Percentiles rank a stretch among this genome's conserved stretches.
Evolutionary conservation across 2,888 invertebrate species (phyloP).

Genomic region (Zelleria hepariella): DNA sequence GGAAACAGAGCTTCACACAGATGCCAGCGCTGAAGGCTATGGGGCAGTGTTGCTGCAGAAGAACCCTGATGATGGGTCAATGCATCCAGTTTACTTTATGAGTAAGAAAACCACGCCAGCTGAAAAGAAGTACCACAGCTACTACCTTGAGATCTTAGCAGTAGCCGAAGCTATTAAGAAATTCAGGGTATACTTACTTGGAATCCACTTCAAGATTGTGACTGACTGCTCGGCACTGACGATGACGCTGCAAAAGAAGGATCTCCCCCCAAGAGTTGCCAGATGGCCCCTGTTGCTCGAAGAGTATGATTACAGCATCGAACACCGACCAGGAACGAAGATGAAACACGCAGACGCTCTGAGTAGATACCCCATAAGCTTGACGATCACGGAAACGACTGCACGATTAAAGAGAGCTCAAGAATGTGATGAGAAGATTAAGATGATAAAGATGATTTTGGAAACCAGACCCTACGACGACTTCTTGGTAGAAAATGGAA

Average conservation of each 20-base stretch:
- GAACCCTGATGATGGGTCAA: conserved; percentile 9
- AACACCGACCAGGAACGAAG: conserved; percentile 16
- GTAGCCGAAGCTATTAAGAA: conserved; percentile 6
- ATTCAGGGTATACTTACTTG: background rate
- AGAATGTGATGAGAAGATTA: background rate
- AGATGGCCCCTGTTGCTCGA: conserved; percentile 21
- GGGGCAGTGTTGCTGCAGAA: conserved; percentile 19
- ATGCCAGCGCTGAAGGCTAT: conserved; percentile 19
- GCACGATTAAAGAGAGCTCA: background rate
- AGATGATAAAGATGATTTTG: background rate
- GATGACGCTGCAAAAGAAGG: conserved; percentile 17
- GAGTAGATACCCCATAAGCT: background rate
- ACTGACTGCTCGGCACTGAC: conserved; percentile 18
- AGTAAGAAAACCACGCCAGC: conserved; percentile 17
- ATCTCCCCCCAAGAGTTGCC: conserved; percentile 18
- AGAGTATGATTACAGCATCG: conserved; percentile 19
- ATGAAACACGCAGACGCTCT: conserved; percentile 15
- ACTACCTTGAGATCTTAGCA: conserved; percentile 22
- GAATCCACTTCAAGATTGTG: conserved; percentile 14
- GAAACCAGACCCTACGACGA: background rate
- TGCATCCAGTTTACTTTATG: conserved; percentile 15
- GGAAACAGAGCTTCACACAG: conserved; percentile 21
- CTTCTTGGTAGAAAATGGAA: background rate
- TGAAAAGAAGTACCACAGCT: conserved; percentile 21
- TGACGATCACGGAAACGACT: background rate